These are phyloP conservation scores for Percopsis omiscomaycus DNA, from an alignment of 2,797 vertebrate species.

Conservation along the genomic window DNA sequence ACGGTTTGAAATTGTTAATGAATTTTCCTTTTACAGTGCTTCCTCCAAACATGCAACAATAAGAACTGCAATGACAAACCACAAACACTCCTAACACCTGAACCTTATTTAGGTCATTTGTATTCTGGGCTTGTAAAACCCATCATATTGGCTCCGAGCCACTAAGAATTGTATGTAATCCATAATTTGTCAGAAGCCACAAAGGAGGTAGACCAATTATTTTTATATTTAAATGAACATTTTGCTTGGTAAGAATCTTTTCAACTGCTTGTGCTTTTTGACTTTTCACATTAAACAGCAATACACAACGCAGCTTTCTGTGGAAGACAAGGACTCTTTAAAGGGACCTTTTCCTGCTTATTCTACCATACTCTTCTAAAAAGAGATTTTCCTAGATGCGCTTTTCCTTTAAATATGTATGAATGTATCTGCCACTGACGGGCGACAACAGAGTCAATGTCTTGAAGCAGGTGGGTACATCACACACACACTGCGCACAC, in stretches of 20 bases:
- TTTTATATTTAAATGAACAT: conserved; percentile 64
- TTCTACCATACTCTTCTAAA: background rate
- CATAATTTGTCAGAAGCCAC: conserved; percentile 48
- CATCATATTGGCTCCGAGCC: conserved; percentile 39
- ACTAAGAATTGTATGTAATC: conserved; percentile 54
- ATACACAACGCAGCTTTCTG: conserved; percentile 26
- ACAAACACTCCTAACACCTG: conserved; percentile 26
- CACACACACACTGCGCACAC: background rate
- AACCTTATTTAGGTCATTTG: conserved; percentile 45
- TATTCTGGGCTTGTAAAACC: conserved; percentile 32
- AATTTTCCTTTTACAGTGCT: background rate
- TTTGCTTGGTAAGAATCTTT: conserved; percentile 47
- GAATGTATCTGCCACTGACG: conserved; percentile 1
- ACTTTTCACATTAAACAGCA: conserved; percentile 21
- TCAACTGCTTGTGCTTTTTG: conserved; percentile 24
- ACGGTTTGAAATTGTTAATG: conserved; percentile 13
- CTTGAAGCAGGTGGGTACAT: background rate
- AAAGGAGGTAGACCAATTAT: conserved; percentile 37
- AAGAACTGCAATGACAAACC: conserved; percentile 36
- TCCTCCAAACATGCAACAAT: conserved; percentile 30
- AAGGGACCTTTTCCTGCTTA: background rate
- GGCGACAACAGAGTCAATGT: background rate
- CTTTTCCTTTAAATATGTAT: background rate
- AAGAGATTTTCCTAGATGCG: background rate
- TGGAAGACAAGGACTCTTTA: background rate